Evolutionary conservation across 2,113 vertebrate genomes (phyloP), one percentile per base, ranked within the genome.

Genomic region (Tragelaphus scriptus): DNA sequence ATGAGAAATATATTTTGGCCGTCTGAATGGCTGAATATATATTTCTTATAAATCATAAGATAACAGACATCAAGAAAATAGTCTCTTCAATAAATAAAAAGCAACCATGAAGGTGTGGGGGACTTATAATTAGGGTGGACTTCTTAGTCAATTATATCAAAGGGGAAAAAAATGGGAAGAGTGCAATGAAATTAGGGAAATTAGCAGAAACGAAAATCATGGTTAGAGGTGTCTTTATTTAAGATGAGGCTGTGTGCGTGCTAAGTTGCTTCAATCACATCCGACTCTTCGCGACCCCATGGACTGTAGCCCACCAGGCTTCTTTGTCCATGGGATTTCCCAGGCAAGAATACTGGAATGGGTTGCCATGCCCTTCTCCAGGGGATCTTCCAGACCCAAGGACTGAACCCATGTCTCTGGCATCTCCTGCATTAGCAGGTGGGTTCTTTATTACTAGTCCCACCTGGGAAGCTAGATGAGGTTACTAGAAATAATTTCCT

Each of bases 401-500:
- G 68, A 40, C 2, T 40, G n/a, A 71, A 40, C 68, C 68, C 65
- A 71, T 21, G n/a, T 71, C 65, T 36, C 65, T 71, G 68, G 68
- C 68, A 71, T 71, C n/a, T 71, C n/a, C n/a, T 71, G n/a, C 19
- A 40, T 71, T n/a, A 71, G n/a, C 68, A 23, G 21, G 19, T 71
- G 68, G 10, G 10, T 71, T 44, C 44, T 71, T 71, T 71, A 71
- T 19, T n/a, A 71, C n/a, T 23, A 40, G 68, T 19, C 68, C n/a
- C 68, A 40, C 19, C n/a, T 71, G 68, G 68, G 68, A 71, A 36
- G 21, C n/a, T 23, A 95, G 59, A 92, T 85, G 59, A 95, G 56
- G 56, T 90, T 82, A 92, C 15, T 36, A 59, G 36, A 56, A 92
- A 58, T 94, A 36, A 96, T 95, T 92, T 94, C 75, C 88, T 9